Percentiles rank a stretch among this genome's conserved stretches.
Evolutionary conservation across 2,888 invertebrate species (phyloP).

Genomic region (Aspidapion aeneum): DNA sequence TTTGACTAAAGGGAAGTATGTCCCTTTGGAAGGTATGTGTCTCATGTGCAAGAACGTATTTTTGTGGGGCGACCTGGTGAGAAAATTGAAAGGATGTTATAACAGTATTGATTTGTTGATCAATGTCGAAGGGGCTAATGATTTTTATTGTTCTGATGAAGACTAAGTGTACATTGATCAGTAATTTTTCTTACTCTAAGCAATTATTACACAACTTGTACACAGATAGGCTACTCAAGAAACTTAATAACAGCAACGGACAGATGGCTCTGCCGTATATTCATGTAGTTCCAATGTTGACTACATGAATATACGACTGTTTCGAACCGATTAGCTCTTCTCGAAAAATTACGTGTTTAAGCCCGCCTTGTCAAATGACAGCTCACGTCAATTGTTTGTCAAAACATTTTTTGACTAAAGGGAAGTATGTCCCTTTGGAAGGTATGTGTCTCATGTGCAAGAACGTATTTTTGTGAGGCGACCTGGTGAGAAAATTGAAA

Average conservation of each 20-base stretch:
- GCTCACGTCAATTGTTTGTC: conserved; percentile 77
- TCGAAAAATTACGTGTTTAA: conserved; percentile 61
- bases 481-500: conserved; percentile 69
- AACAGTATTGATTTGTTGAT: conserved; percentile 37
- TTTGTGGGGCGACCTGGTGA: conserved; percentile 81
- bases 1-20: conserved; percentile 60
- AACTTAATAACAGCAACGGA: too few relatives aligned
- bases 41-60: conserved; percentile 65
- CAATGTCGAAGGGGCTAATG: conserved; percentile 32
- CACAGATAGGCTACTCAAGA: too few relatives aligned
- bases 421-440: conserved; percentile 73
- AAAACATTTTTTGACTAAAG: conserved; percentile 57
- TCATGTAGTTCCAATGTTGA: too few relatives aligned
- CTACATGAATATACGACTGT: too few relatives aligned
- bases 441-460: conserved; percentile 79
- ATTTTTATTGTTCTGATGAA: conserved; percentile 39
- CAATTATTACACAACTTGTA: too few relatives aligned
- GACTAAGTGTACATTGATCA: conserved; percentile 6
- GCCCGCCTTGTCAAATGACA: conserved; percentile 58
- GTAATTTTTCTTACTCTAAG: neutral
- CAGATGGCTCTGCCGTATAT: too few relatives aligned
- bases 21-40: conserved; percentile 80
- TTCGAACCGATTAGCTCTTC: conserved; percentile 40
- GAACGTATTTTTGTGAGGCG: conserved; percentile 71
- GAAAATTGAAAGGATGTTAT: conserved; percentile 65